Conservation (phyloP, 2,888 invertebrate species). For the Criorhina ranunculi region DNA sequence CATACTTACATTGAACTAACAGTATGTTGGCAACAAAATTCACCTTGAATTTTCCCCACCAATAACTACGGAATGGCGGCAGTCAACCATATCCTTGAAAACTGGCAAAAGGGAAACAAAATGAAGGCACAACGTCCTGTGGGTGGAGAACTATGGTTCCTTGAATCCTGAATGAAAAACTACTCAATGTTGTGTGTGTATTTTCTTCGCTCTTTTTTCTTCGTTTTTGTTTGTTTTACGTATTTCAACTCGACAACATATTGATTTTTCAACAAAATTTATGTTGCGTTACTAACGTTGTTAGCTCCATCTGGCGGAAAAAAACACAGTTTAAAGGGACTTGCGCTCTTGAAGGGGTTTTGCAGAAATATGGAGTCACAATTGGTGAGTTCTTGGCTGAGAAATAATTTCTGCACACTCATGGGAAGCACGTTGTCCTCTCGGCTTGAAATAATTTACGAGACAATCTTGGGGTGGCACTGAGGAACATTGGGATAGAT, state of each 20-base stretch:
- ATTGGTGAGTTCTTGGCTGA: conserved; percentile 26
- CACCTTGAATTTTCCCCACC: conserved; percentile 64
- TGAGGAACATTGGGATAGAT: background rate
- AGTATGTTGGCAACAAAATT: conserved; percentile 54
- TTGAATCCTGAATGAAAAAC: conserved; percentile 37
- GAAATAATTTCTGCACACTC: conserved; percentile 58
- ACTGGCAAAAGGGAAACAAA: conserved; percentile 20
- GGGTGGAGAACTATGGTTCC: conserved; percentile 8
- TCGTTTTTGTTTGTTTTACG: too few relatives aligned
- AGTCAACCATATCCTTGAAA: conserved; percentile 55
- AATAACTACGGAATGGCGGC: conserved; percentile 41
- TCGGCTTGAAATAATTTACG: conserved; percentile 67
- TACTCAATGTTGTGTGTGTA: conserved; percentile 22
- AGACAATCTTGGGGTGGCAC: conserved; percentile 32
- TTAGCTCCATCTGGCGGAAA: conserved; percentile 54
- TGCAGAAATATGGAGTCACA: conserved; percentile 51
- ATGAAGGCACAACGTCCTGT: background rate
- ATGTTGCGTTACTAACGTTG: conserved; percentile 18
- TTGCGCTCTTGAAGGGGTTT: conserved; percentile 31
- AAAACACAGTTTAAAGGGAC: conserved; percentile 1
- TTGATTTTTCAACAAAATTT: conserved; percentile 51
- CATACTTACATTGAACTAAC: conserved; percentile 26
- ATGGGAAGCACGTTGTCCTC: conserved; percentile 65
- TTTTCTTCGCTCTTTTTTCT: too few relatives aligned
- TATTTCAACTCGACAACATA: conserved; percentile 38